Evolutionary conservation across 2,797 vertebrate genomes (phyloP), one percentile per base, ranked within the genome.

Genomic region (Tauraco hartlaubi): DNA sequence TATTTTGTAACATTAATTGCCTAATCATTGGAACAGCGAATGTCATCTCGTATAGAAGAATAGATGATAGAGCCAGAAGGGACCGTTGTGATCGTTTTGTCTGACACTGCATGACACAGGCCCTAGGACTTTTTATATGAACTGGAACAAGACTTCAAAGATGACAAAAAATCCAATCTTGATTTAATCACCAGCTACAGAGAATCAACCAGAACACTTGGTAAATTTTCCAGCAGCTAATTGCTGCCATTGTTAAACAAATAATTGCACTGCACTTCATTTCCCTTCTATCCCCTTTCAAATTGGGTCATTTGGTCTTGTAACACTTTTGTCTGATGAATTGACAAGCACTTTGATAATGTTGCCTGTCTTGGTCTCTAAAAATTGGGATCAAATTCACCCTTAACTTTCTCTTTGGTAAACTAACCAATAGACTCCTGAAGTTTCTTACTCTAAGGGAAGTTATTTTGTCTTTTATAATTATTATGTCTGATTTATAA

Each of bases 191-290:
- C 22, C 54, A 85, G 64, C 78, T 94, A 76, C 14, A 80, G 49
- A 77, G 56, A 85, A 87, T 77, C 61, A 91, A 20, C 37, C 37
- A 77, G 78, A 89, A 58, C 73, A 67, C 52, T 72, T 52, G 41
- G 92, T 88, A 85, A 61, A 68, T 91, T 91, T 96, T 92, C 55
- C 52, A 87, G 77, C 49, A 71, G 71, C 59, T 96, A 96, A 95
- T 89, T 93, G 80, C 77, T 92, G 52, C 43, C 56, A 59, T 52
- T 96, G 67, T 95, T 92, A 94, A 88, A 76, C 67, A 91, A 82
- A 73, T 94, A 92, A 94, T 85, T 85, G 15, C 29, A 49, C 23
- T 85, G 59, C 41, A 59, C 80, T 88, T 93, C 19, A 76, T 88
- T 92, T 93, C 54, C 75, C 21, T 86, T 83, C 37, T 54, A 52